A percentile compares a stretch with the other conserved stretches of the same genome.
Evolutionary conservation across 92 coral and sea anemone species (phyloP).

Genomic region (Diadumene lineata): DNA sequence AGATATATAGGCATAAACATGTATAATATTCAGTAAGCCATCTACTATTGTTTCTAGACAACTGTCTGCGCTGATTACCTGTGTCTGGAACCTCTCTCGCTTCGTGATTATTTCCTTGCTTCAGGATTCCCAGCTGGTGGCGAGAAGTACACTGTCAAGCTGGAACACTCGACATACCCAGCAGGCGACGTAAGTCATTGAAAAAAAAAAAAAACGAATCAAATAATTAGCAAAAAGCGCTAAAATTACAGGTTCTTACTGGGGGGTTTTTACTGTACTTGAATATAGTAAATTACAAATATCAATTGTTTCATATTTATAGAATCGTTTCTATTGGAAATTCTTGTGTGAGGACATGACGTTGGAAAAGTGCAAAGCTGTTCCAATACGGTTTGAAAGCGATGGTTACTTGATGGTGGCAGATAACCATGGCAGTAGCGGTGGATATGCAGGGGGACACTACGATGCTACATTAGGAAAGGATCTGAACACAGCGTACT

Average conservation of each 20-base stretch:
- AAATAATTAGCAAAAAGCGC: too few relatives aligned
- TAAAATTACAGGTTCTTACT: too few relatives aligned
- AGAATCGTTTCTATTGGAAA: slow-evolving; percentile 22
- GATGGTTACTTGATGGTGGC: too few relatives aligned
- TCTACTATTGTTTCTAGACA: neutral
- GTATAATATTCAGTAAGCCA: too few relatives aligned
- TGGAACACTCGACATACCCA: too few relatives aligned
- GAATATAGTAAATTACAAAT: neutral
- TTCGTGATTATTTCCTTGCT: slow-evolving; percentile 1
- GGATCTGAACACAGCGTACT: too few relatives aligned
- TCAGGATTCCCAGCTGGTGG: neutral
- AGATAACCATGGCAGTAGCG: too few relatives aligned
- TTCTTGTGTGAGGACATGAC: slow-evolving; percentile 12
- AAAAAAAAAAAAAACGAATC: too few relatives aligned
- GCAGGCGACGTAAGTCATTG: neutral
- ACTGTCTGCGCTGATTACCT: neutral
- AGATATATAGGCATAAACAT: too few relatives aligned
- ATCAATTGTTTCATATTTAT: neutral
- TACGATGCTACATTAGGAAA: too few relatives aligned
- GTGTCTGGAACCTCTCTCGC: slow-evolving; percentile 12
- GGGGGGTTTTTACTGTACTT: neutral
- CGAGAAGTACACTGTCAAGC: neutral
- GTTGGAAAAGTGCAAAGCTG: slow-evolving; percentile 15
- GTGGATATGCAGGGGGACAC: too few relatives aligned
- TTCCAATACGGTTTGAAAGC: slow-evolving; percentile 33